Evolutionary conservation across 2,888 invertebrate species (phyloP).

Genomic region (Steinernema hermaphroditum): DNA sequence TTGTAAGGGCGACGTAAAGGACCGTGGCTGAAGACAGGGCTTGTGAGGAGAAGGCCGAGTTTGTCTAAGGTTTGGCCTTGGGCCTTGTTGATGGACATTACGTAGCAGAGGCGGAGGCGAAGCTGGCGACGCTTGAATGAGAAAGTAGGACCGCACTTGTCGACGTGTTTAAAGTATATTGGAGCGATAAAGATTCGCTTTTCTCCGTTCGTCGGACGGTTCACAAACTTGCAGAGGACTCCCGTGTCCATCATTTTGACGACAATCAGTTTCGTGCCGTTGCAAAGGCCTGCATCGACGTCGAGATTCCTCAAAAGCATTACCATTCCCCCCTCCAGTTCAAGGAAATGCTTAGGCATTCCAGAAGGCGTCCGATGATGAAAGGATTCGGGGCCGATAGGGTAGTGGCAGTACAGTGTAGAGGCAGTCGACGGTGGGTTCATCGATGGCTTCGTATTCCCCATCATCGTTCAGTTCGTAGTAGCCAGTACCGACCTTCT

Average conservation of each 20-base stretch:
- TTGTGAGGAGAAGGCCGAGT: neutral
- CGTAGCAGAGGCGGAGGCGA: too few relatives aligned
- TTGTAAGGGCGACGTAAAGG: neutral
- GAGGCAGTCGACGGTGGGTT: neutral
- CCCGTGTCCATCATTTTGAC: too few relatives aligned
- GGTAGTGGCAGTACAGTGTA: neutral
- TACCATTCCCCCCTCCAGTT: constrained; percentile 13
- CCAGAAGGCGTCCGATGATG: neutral
- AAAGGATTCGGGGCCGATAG: neutral
- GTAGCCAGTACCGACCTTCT: neutral
- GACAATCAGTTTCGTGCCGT: constrained; percentile 21
- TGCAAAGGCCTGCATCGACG: constrained; percentile 27
- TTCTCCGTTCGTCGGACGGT: neutral
- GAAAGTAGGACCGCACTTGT: too few relatives aligned
- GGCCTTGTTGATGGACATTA: neutral
- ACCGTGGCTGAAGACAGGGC: too few relatives aligned
- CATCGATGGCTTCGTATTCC: neutral
- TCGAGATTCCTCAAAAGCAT: too few relatives aligned
- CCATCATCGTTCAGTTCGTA: neutral
- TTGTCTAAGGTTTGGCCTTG: neutral
- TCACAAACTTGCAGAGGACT: neutral
- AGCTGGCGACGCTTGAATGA: too few relatives aligned
- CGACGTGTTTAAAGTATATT: too few relatives aligned
- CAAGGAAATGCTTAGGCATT: constrained; percentile 8
- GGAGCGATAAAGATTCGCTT: neutral